Conservation (phyloP, 2,888 invertebrate genomes). For the Drosophila dives region DNA sequence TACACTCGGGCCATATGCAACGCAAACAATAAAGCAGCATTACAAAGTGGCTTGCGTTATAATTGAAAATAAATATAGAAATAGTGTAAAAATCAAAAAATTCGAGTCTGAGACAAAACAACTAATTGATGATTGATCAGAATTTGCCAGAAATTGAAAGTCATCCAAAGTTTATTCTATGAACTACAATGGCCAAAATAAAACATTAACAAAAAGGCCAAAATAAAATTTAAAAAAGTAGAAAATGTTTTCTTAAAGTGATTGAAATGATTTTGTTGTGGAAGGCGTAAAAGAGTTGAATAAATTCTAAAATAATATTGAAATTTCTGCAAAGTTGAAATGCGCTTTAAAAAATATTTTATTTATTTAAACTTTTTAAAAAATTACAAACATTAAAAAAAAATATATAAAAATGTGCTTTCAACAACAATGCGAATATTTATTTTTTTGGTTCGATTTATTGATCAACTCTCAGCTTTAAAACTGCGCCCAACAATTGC, state of each 20-base stretch:
- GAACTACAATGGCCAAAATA: not conserved
- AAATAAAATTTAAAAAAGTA: not conserved
- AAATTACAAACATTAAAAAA: not conserved
- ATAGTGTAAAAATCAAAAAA: conserved; percentile 5
- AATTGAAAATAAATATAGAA: conserved; percentile 74
- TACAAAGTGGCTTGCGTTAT: conserved; percentile 68
- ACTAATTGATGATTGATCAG: conserved; percentile 69
- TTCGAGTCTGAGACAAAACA: conserved; percentile 31
- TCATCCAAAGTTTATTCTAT: conserved; percentile 16
- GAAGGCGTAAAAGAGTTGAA: not conserved
- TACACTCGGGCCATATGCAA: conserved; percentile 46
- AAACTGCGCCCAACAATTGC: not conserved
- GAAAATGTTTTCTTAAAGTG: not conserved
- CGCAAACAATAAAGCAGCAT: conserved; percentile 66
- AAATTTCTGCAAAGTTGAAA: not conserved
- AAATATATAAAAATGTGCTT: not conserved
- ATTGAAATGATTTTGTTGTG: not conserved
- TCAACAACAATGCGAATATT: not conserved
- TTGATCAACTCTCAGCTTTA: not conserved
- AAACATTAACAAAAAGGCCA: not conserved
- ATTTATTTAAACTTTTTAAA: not conserved
- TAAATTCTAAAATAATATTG: not conserved
- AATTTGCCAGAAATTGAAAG: conserved; percentile 5
- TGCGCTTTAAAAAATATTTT: not conserved
- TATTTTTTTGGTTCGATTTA: not conserved